These are phyloP conservation scores for Rhopilema esculentum DNA, from an alignment of 30 jellyfish, hydroid and myxozoan species.

Conservation along the genomic window DNA sequence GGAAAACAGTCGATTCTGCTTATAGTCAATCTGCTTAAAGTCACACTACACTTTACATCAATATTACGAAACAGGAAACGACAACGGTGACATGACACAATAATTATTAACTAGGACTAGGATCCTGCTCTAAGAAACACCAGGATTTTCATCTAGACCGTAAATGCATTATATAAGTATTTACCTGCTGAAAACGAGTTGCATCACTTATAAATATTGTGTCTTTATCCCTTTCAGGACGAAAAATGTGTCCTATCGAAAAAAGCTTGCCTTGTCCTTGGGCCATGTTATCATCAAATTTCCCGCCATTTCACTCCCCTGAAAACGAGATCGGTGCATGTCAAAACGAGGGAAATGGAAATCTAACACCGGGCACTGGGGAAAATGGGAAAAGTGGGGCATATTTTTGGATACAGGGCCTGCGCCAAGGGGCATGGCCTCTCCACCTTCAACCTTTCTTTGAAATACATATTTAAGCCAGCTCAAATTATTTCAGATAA, in stretches of 20 bases:
- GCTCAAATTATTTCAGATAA: too few relatives aligned
- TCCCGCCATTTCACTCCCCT: not conserved
- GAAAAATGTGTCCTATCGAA: not conserved
- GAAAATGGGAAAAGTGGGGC: not conserved
- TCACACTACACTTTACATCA: too few relatives aligned
- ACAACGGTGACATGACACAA: too few relatives aligned
- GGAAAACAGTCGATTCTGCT: too few relatives aligned
- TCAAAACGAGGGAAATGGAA: too few relatives aligned
- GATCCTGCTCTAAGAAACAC: too few relatives aligned
- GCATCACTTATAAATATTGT: not conserved
- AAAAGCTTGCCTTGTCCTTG: not conserved
- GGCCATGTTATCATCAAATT: not conserved
- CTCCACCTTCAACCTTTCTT: too few relatives aligned
- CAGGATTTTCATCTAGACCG: not conserved
- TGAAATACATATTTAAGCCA: too few relatives aligned
- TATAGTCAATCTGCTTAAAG: too few relatives aligned
- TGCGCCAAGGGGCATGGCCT: too few relatives aligned
- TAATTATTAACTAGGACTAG: too few relatives aligned
- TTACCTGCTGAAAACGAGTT: not conserved
- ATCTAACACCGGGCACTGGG: not conserved
- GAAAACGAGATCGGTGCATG: not conserved
- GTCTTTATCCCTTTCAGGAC: not conserved
- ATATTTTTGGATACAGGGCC: not conserved
- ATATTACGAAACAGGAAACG: too few relatives aligned
- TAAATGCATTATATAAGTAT: not conserved